phyloP scores from a whole-genome alignment of 2,113 vertebrate genomes.

The Vimba vimba region DNA sequence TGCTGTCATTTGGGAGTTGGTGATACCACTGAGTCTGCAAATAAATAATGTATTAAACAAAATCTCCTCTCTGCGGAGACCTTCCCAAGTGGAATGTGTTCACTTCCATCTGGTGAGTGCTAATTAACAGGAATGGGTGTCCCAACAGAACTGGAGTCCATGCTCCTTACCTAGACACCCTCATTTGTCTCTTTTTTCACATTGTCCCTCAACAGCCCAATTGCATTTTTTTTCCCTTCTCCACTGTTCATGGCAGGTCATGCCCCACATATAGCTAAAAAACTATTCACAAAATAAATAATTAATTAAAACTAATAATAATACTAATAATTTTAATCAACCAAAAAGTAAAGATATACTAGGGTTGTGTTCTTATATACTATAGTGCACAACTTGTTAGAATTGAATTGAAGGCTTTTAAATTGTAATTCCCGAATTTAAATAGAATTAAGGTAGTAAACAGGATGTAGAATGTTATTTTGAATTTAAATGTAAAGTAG shows the following conservation, averaged over 20 bases:
- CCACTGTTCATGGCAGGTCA: neutral
- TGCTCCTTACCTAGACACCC: constrained; percentile 52
- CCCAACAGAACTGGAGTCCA: constrained; percentile 62
- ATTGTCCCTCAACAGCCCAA: neutral
- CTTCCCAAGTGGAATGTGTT: constrained; percentile 68
- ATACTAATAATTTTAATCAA: neutral
- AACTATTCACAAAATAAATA: neutral
- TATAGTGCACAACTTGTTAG: neutral
- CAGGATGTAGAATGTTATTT: neutral
- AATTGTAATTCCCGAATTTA: neutral
- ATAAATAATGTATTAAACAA: constrained; percentile 69
- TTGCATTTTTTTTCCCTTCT: neutral
- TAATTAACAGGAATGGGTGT: constrained; percentile 76
- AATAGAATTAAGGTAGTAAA: neutral
- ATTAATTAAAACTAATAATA: no score
- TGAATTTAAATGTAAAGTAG: neutral
- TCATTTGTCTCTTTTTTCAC: constrained; percentile 55
- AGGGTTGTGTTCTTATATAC: neutral
- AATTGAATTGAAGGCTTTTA: neutral
- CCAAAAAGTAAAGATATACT: neutral
- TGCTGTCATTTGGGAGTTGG: constrained; percentile 65
- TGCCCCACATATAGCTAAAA: neutral
- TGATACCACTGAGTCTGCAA: constrained; percentile 54
- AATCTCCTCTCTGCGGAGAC: constrained; percentile 63
- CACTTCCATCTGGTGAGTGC: constrained; percentile 74